A percentile compares a stretch with the other conserved stretches of the same genome.
phyloP scores from a whole-genome alignment of 1,140 invertebrate genomes.

The Scaptodrosophila lebanonensis region DNA sequence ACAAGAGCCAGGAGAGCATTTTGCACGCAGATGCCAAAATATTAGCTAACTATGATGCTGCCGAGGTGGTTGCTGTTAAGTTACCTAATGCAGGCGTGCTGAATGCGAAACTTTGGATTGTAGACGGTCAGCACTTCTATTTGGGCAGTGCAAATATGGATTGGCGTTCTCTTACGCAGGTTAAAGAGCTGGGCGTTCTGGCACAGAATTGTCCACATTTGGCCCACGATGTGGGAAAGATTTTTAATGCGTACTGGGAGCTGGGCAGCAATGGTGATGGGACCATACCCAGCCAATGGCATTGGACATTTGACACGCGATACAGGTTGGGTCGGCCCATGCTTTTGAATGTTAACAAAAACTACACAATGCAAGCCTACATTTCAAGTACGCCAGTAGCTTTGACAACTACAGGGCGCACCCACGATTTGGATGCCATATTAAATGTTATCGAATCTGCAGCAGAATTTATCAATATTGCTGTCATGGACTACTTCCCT shows the following conservation, averaged over 20 bases:
- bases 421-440: slow-evolving; percentile 91
- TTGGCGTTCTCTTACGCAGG: slow-evolving; percentile 96
- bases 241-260: slow-evolving; percentile 96
- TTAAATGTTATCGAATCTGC: slow-evolving; percentile 89
- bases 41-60: slow-evolving; percentile 79
- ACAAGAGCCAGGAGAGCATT: slow-evolving; percentile 46
- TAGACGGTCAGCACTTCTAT: slow-evolving; percentile 89
- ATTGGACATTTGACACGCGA: slow-evolving; percentile 83
- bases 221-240: slow-evolving; percentile 91
- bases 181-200: slow-evolving; percentile 95
- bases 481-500: slow-evolving; percentile 98
- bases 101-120: slow-evolving; percentile 96
- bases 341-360: slow-evolving; percentile 81
- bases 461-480: slow-evolving; percentile 90
- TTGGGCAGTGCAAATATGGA: slow-evolving; percentile 95
- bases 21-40: slow-evolving; percentile 60
- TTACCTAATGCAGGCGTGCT: slow-evolving; percentile 84
- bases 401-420: slow-evolving; percentile 88
- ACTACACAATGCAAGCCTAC: slow-evolving; percentile 82
- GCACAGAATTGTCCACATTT: slow-evolving; percentile 91
- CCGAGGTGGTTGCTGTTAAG: slow-evolving; percentile 79
- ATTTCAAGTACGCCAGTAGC: slow-evolving; percentile 92
- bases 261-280: slow-evolving; percentile 83
- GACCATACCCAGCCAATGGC: slow-evolving; percentile 87
- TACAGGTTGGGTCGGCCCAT: slow-evolving; percentile 88